Evolutionary conservation across 2,888 invertebrate species (phyloP), one percentile per base, ranked within the genome.

Genomic region (Amblyteles armatorius): DNA sequence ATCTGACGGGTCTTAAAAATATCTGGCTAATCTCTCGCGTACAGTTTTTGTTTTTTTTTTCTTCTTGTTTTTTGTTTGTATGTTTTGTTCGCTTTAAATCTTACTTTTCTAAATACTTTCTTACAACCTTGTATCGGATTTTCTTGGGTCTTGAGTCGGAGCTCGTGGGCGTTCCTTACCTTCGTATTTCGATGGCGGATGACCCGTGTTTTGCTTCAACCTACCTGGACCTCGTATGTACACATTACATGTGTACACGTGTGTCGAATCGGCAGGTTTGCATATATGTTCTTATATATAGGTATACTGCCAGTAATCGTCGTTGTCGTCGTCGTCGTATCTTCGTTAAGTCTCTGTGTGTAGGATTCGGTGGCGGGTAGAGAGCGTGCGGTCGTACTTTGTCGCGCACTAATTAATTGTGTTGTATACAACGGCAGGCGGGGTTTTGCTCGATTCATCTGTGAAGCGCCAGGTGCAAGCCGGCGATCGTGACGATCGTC

Each of bases 1-100:
- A 93, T 92, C 90, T 91, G 91, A 91, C 90, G 92, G 90, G 85
- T 92, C 91, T 93, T 93, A 91, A 93, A 93, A 93, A 93, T 93
- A 93, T 92, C 88, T 88, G 84, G 86, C 89, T 92, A 92, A 89
- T 90, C 90, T 92, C 89, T 92, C 83, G 79, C 88, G 89, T 86
- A 87, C 84, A 77, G 79, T 88, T 90, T 86, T 16, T 16, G 1
- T 16, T 16, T 48, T 16, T 48, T 48, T 16, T 16, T 44, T 44
- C 44, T 44, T 44, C 13, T 13, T 44, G 1, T 44, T 44, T 22
- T 26, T 22, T 19, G 55, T 19, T 9, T 55, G 55, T 19, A 22
- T 55, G 6, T 55, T 22, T 55, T 19, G 3, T 22, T 57, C 22
- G 5, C 22, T 57, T 11, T 26, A 68, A 89, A 90, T 83, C 91